Evolutionary conservation across 2,113 vertebrate species (phyloP).

Genomic region (Hyperoodon ampullatus): DNA sequence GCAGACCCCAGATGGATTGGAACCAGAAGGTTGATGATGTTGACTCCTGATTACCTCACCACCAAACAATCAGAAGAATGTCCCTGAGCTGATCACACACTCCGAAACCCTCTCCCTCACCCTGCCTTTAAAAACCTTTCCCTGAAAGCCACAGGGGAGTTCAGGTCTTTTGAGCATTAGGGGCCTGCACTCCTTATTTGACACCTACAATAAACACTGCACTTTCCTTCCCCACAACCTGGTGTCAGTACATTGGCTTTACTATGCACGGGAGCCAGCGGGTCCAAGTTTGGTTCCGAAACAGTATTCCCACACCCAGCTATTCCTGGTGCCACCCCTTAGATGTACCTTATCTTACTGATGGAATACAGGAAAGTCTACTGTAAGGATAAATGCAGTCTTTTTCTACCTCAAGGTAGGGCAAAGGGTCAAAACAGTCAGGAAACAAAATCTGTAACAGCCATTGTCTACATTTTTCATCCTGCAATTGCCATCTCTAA

Average conservation of each 20-base stretch:
- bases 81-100: not conserved
- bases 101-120: not conserved
- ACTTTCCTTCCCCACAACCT: not conserved
- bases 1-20: not conserved
- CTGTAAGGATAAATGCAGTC: not conserved
- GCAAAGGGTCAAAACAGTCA: not conserved
- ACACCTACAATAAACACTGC: not conserved
- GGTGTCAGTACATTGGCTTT: too few relatives aligned
- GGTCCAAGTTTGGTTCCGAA: not conserved
- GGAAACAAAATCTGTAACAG: not conserved
- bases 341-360: not conserved
- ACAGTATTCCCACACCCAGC: conserved; percentile 32
- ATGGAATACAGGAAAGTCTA: not conserved
- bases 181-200: not conserved
- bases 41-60: not conserved
- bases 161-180: not conserved
- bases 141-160: not conserved
- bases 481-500: not conserved
- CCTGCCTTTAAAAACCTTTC: not conserved
- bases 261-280: not conserved
- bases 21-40: not conserved
- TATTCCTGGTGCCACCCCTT: conserved; percentile 17
- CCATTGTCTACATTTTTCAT: not conserved
- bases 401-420: not conserved
- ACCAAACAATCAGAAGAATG: not conserved